Evolutionary conservation across 35 echinoderm and acorn worm genomes (phyloP), one percentile per base, ranked within the genome.

Genomic region (Anneissia japonica): DNA sequence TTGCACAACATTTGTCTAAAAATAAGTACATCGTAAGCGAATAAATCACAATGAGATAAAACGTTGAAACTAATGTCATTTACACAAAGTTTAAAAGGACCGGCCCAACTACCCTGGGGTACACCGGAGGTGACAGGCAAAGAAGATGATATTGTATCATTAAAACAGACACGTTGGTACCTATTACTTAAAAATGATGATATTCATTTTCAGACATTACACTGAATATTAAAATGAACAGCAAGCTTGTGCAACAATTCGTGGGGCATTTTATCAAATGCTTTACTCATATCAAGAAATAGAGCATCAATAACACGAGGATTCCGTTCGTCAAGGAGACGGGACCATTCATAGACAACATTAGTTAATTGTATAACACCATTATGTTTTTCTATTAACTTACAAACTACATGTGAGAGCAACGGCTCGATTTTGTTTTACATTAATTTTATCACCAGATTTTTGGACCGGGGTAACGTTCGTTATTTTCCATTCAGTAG

Each of bases 21-120:
- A 23, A 86, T 7, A 10, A 79, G 74, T n/a, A 77, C 74, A 79
- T 86, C 84, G 38, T 86, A 73, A 38, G 74, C 84, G 41, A 79
- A 79, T 28, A 79, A 74, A 77, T 26, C 84, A 79, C 84, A 86
- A 5, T 2, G 34, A 41, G 84, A 86, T 9, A 26, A 37, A 34
- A 86, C 84, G 19, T 39, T n/a, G 40, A 73, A n/a, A 77, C 31
- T 39, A 32, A 86, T 34, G 37, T 38, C 34, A 86, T 75, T 86
- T 30, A 77, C 37, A 86, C 79, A 86, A 31, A 86, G 36, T 31
- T 86, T 86, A 17, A 86, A 86, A 30, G 84, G 72, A 4, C 32
- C 31, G 12, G 79, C 26, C 30, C 76, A 73, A 77, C 84, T 86
- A 5, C 74, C 84, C 31, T 86, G 73, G n/a, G n/a, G n/a, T n/a